phyloP scores from a whole-genome alignment of 37 sponge, comb jelly and placozoan genomes.

The Agelas oroides region DNA sequence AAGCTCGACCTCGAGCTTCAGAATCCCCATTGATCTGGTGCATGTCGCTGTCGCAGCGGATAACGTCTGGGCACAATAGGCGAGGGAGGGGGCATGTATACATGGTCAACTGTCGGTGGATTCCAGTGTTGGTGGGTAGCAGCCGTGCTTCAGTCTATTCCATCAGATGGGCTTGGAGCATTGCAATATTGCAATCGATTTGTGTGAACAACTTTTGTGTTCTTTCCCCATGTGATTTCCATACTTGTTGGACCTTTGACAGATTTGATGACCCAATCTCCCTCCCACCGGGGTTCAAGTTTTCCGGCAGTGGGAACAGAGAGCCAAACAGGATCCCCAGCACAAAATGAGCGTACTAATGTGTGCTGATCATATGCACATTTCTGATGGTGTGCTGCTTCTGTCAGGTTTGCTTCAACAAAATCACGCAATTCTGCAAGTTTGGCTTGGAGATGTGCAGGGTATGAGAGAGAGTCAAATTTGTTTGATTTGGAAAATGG shows the following conservation, averaged over 20 bases:
- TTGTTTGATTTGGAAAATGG: not conserved
- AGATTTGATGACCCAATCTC: constrained; percentile 48
- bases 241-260: constrained; percentile 32
- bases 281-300: constrained; percentile 74
- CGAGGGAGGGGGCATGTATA: too few species aligned
- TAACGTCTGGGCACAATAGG: too few species aligned
- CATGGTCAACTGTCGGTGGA: too few species aligned
- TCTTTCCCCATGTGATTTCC: constrained; percentile 39
- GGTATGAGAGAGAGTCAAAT: constrained; percentile 43
- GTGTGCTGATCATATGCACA: constrained; percentile 24
- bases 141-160: too few species aligned
- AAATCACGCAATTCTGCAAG: constrained; percentile 51
- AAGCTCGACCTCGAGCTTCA: not conserved
- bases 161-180: too few species aligned
- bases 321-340: constrained; percentile 69
- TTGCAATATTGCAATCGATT: constrained; percentile 42
- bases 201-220: constrained; percentile 25
- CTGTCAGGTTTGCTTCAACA: constrained; percentile 36
- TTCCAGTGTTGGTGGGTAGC: too few species aligned
- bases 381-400: constrained; percentile 37
- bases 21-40: not conserved
- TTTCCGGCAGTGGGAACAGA: constrained; percentile 68
- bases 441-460: constrained; percentile 7
- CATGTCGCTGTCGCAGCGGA: too few species aligned
- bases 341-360: constrained; percentile 5